Percentiles rank a stretch among this genome's conserved stretches.
Evolutionary conservation across 1,140 invertebrate species (phyloP).

Genomic region (Mercenaria mercenaria): DNA sequence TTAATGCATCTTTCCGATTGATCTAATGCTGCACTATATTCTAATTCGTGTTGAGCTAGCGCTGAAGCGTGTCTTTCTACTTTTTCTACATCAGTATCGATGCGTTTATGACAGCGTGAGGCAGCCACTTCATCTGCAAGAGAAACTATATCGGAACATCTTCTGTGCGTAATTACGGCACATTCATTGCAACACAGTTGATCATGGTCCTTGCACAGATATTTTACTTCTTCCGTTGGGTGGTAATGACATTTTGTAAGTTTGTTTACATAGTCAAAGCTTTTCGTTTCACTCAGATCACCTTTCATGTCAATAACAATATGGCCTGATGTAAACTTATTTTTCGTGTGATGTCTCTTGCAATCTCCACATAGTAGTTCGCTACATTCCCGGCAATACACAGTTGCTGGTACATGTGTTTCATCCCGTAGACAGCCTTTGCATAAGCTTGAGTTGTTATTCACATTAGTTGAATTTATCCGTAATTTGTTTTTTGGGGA

Average conservation of each 20-base stretch:
- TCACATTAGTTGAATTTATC: neutral
- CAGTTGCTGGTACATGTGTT: neutral
- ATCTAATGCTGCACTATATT: neutral
- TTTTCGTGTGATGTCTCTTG: neutral
- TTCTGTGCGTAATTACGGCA: neutral
- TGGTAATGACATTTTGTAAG: constrained; percentile 9
- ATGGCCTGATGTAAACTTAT: neutral
- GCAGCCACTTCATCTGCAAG: neutral
- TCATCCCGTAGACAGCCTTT: neutral
- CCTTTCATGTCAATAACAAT: neutral
- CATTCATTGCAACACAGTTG: constrained; percentile 31
- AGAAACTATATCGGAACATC: neutral
- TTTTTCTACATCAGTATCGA: neutral
- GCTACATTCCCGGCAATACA: constrained; percentile 1
- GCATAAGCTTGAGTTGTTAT: too few relatives aligned
- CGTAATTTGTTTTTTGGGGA: neutral
- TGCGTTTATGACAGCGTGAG: neutral
- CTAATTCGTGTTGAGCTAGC: neutral
- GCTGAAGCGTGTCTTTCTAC: neutral
- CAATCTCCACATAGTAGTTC: neutral
- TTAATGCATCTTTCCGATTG: neutral
- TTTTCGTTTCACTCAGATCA: neutral
- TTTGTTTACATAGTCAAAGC: neutral
- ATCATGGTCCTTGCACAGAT: constrained; percentile 15
- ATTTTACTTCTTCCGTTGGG: neutral